Percentiles rank a stretch among this genome's conserved stretches.
These are phyloP conservation scores for Zygaena filipendulae DNA, from an alignment of 2,888 invertebrate species.

Conservation along the genomic window DNA sequence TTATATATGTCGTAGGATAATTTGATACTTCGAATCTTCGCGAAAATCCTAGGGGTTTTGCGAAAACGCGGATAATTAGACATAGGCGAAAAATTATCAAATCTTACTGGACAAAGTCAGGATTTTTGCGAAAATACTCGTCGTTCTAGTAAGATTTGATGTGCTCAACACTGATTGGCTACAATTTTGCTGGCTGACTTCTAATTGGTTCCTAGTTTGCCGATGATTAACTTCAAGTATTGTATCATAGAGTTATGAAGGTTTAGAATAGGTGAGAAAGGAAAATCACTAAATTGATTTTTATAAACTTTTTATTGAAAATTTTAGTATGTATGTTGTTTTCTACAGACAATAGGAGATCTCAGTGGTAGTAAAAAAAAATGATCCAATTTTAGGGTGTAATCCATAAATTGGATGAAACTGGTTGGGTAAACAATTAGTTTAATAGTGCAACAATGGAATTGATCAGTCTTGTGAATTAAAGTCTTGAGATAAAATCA, in stretches of 20 bases:
- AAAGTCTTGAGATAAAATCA: slow-evolving; percentile 8
- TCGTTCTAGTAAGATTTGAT: slow-evolving; percentile 7
- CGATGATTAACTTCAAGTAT: slow-evolving; percentile 7
- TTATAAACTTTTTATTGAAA: neutral
- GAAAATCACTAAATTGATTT: slow-evolving; percentile 6
- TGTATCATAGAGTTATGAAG: slow-evolving; percentile 6
- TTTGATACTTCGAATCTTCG: slow-evolving; percentile 4
- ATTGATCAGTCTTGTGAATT: slow-evolving; percentile 6
- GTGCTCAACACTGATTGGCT: neutral
- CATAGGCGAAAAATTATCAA: neutral
- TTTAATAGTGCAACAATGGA: no score
- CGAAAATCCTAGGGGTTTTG: slow-evolving; percentile 3
- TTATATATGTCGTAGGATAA: slow-evolving; percentile 2
- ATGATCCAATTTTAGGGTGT: no score
- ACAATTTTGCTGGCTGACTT: slow-evolving; percentile 2
- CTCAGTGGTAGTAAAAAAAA: no score
- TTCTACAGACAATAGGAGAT: no score
- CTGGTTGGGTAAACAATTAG: no score
- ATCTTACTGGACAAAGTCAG: slow-evolving; percentile 3
- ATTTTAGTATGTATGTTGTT: no score
- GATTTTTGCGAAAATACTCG: slow-evolving; percentile 10
- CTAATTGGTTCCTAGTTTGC: slow-evolving; percentile 10
- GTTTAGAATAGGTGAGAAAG: slow-evolving; percentile 10
- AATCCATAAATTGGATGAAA: no score
- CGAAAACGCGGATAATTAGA: slow-evolving; percentile 1